phyloP scores from a whole-genome alignment of 2,888 invertebrate genomes.

The Cephus pulcher region DNA sequence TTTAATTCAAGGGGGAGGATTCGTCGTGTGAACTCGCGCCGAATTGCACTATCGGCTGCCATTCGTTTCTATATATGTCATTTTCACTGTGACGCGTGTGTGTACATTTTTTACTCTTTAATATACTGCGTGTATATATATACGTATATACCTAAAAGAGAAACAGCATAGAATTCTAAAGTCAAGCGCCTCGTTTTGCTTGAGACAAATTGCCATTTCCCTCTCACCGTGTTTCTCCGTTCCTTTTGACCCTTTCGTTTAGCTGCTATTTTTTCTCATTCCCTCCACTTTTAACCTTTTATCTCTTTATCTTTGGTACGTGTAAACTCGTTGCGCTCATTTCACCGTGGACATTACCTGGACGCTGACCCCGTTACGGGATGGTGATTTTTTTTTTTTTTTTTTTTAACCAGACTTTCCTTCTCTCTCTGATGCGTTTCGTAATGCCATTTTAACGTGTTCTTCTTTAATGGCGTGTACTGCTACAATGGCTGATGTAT shows the following conservation, averaged over 20 bases:
- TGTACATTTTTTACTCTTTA: neutral
- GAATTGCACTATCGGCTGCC: neutral
- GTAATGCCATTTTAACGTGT: neutral
- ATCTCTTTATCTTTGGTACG: neutral
- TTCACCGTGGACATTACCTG: neutral
- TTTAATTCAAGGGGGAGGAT: neutral
- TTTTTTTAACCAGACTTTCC: neutral
- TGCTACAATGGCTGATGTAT: neutral
- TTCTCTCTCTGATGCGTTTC: neutral
- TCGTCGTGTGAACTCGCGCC: neutral
- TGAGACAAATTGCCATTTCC: neutral
- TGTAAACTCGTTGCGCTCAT: neutral
- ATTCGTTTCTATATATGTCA: neutral
- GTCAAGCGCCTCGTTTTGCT: neutral
- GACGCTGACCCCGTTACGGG: neutral
- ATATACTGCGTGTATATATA: neutral
- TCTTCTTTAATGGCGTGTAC: neutral
- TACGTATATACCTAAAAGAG: neutral
- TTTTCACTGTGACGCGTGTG: neutral
- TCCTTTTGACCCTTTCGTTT: neutral
- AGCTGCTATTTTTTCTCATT: neutral
- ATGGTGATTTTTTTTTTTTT: neutral
- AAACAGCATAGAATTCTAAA: neutral
- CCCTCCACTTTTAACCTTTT: constrained; percentile 9
- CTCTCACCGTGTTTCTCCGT: neutral